Evolutionary conservation across 2,113 vertebrate species (phyloP).

Genomic region (Tachysurus vachellii): DNA sequence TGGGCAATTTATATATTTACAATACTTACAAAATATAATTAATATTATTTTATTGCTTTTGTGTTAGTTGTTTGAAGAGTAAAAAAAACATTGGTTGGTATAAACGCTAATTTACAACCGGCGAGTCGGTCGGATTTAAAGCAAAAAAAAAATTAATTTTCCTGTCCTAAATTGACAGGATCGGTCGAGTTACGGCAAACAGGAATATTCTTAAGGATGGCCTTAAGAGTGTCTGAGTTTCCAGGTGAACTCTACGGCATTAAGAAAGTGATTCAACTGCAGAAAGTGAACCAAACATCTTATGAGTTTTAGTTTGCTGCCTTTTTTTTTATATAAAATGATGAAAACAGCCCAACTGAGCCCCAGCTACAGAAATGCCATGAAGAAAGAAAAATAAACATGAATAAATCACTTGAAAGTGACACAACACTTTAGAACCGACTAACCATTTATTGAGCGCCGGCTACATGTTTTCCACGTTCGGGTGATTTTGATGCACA

Average conservation of each 20-base stretch:
- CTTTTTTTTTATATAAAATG: not conserved
- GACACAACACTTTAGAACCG: not conserved
- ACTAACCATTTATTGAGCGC: not conserved
- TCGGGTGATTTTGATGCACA: not conserved
- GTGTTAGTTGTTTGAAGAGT: too few species aligned
- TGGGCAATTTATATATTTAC: too few species aligned
- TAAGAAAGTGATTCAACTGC: too few species aligned
- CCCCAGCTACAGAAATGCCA: not conserved
- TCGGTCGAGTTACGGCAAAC: too few species aligned
- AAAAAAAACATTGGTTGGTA: too few species aligned
- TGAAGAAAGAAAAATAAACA: not conserved
- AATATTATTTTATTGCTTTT: too few species aligned
- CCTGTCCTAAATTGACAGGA: too few species aligned
- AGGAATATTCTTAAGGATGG: too few species aligned
- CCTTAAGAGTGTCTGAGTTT: not conserved
- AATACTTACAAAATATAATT: too few species aligned
- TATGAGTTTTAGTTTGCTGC: not conserved
- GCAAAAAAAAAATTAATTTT: too few species aligned
- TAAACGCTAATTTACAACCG: too few species aligned
- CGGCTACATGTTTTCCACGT: not conserved
- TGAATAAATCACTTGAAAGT: not conserved
- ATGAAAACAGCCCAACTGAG: not conserved
- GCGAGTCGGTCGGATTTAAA: too few species aligned
- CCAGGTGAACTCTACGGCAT: not conserved
- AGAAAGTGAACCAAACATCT: not conserved